These are phyloP conservation scores for Silurus lanzhouensis DNA, from an alignment of 2,797 vertebrate genomes.

Conservation along the genomic window DNA sequence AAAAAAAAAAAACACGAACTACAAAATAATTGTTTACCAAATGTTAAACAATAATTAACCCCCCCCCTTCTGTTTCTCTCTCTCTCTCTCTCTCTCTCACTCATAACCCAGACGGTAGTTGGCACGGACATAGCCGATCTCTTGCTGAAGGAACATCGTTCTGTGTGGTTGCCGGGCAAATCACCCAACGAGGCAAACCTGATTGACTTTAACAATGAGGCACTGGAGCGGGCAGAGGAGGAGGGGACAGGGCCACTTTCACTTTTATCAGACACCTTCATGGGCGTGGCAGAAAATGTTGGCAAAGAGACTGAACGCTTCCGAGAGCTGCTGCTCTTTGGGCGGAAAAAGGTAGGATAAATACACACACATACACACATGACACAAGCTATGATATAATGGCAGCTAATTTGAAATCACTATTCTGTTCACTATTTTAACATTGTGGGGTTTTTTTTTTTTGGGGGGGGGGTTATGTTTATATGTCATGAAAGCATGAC, in stretches of 20 bases:
- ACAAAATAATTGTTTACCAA: background rate
- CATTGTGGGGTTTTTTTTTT: too few relatives aligned
- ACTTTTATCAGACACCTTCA: slow-evolving; percentile 86
- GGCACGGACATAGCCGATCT: slow-evolving; percentile 96
- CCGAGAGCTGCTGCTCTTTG: slow-evolving; percentile 92
- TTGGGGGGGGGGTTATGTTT: too few relatives aligned
- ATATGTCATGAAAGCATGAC: too few relatives aligned
- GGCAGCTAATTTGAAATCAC: too few relatives aligned
- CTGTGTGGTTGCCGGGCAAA: slow-evolving; percentile 94
- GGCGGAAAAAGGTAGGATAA: slow-evolving; percentile 87
- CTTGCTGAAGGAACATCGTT: slow-evolving; percentile 90
- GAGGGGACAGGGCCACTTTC: slow-evolving; percentile 89
- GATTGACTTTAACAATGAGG: slow-evolving; percentile 95
- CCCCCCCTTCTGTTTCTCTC: background rate
- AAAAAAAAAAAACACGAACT: background rate
- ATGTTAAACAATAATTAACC: background rate
- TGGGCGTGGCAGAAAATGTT: slow-evolving; percentile 72
- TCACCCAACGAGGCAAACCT: slow-evolving; percentile 96
- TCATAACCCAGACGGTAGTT: slow-evolving; percentile 86
- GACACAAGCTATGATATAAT: background rate
- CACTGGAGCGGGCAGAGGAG: slow-evolving; percentile 83
- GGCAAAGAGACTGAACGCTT: slow-evolving; percentile 93
- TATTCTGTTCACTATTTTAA: too few relatives aligned
- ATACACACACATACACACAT: background rate
- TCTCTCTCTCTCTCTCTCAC: background rate